phyloP scores from a whole-genome alignment of 2,113 vertebrate genomes.

The rat (Rattus norvegicus) region DNA sequence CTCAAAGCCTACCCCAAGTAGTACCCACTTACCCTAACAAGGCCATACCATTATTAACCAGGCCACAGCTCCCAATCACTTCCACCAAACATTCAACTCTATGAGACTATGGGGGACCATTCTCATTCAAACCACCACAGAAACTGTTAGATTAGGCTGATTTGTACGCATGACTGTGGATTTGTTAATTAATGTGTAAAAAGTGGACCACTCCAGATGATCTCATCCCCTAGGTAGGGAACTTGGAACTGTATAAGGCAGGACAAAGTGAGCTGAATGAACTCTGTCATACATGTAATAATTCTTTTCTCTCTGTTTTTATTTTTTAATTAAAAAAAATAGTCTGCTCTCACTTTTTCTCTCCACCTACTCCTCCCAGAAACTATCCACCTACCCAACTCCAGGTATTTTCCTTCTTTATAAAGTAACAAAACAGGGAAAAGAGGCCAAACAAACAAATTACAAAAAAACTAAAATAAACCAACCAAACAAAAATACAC shows the following conservation, averaged over 20 bases:
- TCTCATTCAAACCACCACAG: neutral
- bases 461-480: neutral
- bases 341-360: neutral
- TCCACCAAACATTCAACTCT: neutral
- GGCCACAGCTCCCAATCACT: neutral
- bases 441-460: neutral
- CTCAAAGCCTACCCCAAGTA: neutral
- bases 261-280: neutral
- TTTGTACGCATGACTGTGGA: neutral
- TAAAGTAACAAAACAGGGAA: neutral
- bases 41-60: neutral
- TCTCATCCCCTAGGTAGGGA: neutral
- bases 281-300: neutral
- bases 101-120: neutral
- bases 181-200: neutral
- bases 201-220: neutral
- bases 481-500: neutral
- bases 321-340: neutral
- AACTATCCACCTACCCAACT: neutral
- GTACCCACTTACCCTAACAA: neutral
- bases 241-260: neutral
- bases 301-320: neutral
- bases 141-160: neutral
- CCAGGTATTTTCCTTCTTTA: neutral
- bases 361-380: neutral